Conservation (phyloP, 2,797 vertebrate genomes). For the Vireo griseus region DNA sequence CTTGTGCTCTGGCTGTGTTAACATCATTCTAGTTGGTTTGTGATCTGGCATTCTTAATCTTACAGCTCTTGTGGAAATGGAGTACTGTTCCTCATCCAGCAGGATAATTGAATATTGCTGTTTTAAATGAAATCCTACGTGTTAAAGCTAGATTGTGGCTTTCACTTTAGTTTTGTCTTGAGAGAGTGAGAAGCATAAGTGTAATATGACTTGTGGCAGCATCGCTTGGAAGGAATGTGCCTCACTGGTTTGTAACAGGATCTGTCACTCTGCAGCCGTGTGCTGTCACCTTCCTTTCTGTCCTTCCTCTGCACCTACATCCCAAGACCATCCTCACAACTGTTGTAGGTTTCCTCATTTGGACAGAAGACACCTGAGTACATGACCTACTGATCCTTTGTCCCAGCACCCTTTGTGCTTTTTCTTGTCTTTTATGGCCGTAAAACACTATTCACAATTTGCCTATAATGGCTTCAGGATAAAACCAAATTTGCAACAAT, state of each 20-base stretch:
- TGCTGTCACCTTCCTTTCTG: neutral
- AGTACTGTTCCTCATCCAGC: neutral
- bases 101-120: neutral
- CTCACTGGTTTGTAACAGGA: neutral
- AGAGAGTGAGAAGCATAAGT: neutral
- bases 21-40: neutral
- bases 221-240: neutral
- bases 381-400: neutral
- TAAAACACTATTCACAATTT: neutral
- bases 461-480: neutral
- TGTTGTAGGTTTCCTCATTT: neutral
- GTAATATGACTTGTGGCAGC: neutral
- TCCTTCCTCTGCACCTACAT: neutral
- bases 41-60: neutral
- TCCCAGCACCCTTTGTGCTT: neutral
- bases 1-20: neutral
- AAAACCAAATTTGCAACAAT: neutral
- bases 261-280: neutral
- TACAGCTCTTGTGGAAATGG: neutral
- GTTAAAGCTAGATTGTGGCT: neutral
- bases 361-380: neutral
- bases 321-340: neutral
- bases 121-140: neutral
- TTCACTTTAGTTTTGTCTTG: neutral
- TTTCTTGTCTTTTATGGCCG: neutral